phyloP scores from a whole-genome alignment of 2,888 invertebrate genomes.

The Andrena praecox region DNA sequence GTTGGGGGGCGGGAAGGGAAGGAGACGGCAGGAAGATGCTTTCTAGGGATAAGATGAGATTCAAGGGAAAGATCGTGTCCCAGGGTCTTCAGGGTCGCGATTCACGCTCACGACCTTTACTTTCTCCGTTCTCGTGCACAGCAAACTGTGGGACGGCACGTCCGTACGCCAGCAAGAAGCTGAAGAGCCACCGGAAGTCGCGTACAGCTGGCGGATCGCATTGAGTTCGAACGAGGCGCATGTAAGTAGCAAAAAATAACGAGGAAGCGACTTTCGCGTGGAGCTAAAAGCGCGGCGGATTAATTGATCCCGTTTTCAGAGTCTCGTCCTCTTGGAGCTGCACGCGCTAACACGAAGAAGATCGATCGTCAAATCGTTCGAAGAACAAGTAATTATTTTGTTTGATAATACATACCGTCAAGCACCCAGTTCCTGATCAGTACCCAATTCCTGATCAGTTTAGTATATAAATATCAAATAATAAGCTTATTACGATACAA shows the following conservation, averaged over 20 bases:
- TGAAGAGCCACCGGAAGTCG: constrained; percentile 59
- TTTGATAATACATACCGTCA: too few species aligned
- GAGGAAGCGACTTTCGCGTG: constrained; percentile 43
- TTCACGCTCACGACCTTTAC: constrained; percentile 78
- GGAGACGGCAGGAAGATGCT: constrained; percentile 70
- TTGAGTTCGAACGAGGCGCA: background rate
- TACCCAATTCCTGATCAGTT: too few species aligned
- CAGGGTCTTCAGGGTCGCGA: constrained; percentile 79
- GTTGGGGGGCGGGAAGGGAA: background rate
- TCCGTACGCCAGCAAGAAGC: constrained; percentile 1
- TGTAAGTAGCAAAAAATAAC: constrained; percentile 16
- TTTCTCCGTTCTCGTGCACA: constrained; percentile 70
- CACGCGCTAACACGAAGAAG: background rate
- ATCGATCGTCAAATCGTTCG: background rate
- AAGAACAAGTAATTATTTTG: background rate
- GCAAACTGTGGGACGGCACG: constrained; percentile 39
- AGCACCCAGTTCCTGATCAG: too few species aligned
- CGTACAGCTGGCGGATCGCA: constrained; percentile 37
- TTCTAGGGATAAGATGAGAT: constrained; percentile 77
- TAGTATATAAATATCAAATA: too few species aligned
- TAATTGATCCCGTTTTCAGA: constrained; percentile 13
- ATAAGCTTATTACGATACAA: too few species aligned
- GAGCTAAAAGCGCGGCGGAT: constrained; percentile 11
- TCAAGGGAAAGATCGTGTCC: constrained; percentile 62
- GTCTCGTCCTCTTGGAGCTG: background rate